Percentiles rank a stretch among this genome's conserved stretches.
Evolutionary conservation across 2,113 vertebrate species (phyloP).

Genomic region (Ceyx margarethae): DNA sequence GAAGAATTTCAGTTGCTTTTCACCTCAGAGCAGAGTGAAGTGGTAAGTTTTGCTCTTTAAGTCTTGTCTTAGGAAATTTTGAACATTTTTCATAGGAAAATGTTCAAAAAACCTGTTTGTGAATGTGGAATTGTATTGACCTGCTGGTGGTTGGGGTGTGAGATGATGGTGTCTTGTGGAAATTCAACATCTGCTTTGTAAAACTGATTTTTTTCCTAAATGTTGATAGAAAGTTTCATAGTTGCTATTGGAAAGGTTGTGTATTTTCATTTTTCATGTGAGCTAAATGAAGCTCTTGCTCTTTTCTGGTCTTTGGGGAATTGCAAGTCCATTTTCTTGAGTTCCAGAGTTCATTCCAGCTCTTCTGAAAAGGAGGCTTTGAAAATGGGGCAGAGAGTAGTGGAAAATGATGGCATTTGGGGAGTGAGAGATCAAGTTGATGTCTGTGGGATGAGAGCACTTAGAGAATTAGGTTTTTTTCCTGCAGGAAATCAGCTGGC

Average conservation of each 20-base stretch:
- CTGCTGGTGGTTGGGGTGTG: neutral
- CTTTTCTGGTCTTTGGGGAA: neutral
- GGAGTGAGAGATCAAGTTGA: neutral
- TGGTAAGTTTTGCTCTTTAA: neutral
- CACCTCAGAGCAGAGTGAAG: neutral
- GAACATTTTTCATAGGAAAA: neutral
- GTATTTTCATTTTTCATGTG: neutral
- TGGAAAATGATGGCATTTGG: neutral
- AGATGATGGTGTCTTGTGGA: neutral
- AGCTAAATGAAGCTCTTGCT: neutral
- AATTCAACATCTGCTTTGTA: neutral
- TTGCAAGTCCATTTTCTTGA: neutral
- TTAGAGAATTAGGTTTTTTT: neutral
- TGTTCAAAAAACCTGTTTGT: neutral
- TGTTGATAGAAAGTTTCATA: neutral
- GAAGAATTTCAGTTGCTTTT: neutral
- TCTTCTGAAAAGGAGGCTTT: neutral
- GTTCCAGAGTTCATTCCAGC: neutral
- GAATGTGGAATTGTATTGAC: neutral
- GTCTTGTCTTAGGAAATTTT: too few relatives aligned
- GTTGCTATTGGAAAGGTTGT: neutral
- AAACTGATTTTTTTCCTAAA: neutral
- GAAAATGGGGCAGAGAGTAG: neutral
- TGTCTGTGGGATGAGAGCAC: neutral
- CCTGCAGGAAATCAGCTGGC: neutral